These are phyloP conservation scores for Drosophila recens DNA, from an alignment of 2,888 invertebrate species.

Conservation along the genomic window DNA sequence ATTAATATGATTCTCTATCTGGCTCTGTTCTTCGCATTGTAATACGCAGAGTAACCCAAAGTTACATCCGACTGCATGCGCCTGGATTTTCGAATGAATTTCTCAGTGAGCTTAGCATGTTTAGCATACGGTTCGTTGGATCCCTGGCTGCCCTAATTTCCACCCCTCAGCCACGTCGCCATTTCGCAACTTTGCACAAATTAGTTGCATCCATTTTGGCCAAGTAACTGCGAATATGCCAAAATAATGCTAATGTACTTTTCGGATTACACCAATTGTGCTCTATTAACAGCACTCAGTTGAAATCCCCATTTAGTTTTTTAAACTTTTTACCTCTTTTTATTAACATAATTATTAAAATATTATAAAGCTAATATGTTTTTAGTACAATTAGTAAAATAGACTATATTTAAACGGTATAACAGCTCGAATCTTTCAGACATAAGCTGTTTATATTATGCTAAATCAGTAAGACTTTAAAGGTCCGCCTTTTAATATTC, in stretches of 20 bases:
- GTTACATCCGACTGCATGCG: conserved; percentile 61
- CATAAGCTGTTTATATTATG: not conserved
- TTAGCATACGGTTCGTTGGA: conserved; percentile 41
- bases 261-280: conserved; percentile 6
- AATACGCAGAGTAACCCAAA: conserved; percentile 28
- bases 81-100: conserved; percentile 45
- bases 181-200: conserved; percentile 45
- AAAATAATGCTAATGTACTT: conserved; percentile 24
- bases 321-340: not conserved
- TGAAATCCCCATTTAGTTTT: conserved; percentile 2
- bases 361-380: not conserved
- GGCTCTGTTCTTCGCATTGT: not conserved
- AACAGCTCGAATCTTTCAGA: not conserved
- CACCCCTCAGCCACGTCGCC: not conserved
- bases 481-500: not conserved
- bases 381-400: not conserved
- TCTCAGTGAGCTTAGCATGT: conserved; percentile 54
- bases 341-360: not conserved
- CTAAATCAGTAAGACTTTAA: not conserved
- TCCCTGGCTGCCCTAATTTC: conserved; percentile 36
- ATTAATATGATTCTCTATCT: not conserved
- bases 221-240: conserved; percentile 31
- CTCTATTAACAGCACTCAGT: not conserved
- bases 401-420: not conserved
- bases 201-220: conserved; percentile 51